Conservation (phyloP, 2,113 vertebrate species). For the Grammomys surdaster region DNA sequence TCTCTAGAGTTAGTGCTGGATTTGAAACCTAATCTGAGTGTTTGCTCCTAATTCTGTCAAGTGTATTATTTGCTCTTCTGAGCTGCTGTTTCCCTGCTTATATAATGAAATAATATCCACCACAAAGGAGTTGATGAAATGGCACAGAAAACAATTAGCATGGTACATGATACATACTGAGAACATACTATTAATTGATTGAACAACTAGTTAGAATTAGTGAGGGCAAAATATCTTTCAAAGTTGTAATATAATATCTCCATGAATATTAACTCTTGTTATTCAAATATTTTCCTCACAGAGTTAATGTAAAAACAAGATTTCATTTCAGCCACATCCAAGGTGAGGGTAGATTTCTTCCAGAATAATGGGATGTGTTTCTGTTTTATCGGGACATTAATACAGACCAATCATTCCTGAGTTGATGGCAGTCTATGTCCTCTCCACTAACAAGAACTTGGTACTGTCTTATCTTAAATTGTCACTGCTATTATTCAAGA, state of each 20-base stretch:
- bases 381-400: conserved; percentile 7
- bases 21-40: conserved; percentile 44
- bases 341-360: neutral
- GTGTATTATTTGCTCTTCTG: conserved; percentile 6
- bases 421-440: neutral
- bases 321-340: conserved; percentile 7
- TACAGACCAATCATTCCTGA: neutral
- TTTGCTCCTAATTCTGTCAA: conserved; percentile 17
- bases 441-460: neutral
- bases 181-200: conserved; percentile 16
- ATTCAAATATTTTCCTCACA: conserved; percentile 48
- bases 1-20: neutral
- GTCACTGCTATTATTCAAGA: neutral
- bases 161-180: neutral
- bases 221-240: conserved; percentile 35
- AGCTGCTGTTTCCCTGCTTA: conserved; percentile 11
- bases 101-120: conserved; percentile 33
- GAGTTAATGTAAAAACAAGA: conserved; percentile 14
- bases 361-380: neutral
- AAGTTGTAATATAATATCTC: conserved; percentile 4
- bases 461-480: neutral
- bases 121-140: conserved; percentile 15
- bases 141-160: conserved; percentile 32
- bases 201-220: neutral
- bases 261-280: conserved; percentile 45